Evolutionary conservation across 2,888 invertebrate genomes (phyloP).

Genomic region (Frankliniella intonsa): DNA sequence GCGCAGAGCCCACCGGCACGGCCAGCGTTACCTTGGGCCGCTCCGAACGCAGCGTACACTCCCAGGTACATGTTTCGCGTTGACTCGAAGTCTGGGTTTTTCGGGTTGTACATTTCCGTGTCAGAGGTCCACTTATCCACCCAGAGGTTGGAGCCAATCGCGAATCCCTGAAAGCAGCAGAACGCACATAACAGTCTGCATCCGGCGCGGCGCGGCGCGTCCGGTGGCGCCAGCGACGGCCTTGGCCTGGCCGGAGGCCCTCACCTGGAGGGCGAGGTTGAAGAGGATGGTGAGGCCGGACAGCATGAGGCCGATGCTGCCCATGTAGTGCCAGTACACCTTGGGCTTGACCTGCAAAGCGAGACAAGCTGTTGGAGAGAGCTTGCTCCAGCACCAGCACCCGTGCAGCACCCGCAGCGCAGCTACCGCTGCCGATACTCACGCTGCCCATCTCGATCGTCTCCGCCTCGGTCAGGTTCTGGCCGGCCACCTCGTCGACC

Average conservation of each 20-base stretch:
- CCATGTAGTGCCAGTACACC: conserved; percentile 84
- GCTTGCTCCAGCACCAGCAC: too few species aligned
- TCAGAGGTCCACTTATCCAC: conserved; percentile 75
- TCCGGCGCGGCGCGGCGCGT: background rate
- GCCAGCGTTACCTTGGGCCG: conserved; percentile 74
- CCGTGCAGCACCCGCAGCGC: too few species aligned
- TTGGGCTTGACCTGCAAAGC: conserved; percentile 67
- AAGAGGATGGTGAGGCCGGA: conserved; percentile 70
- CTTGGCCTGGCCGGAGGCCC: background rate
- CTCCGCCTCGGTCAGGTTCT: conserved; percentile 23
- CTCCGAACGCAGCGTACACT: conserved; percentile 80
- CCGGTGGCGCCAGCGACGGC: background rate
- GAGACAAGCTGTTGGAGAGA: conserved; percentile 1
- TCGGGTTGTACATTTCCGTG: conserved; percentile 45
- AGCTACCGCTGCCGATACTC: too few species aligned
- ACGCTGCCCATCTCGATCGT: conserved; percentile 13
- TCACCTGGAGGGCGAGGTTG: conserved; percentile 55
- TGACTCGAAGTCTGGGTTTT: conserved; percentile 42
- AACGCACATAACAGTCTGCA: background rate
- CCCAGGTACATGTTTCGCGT: conserved; percentile 76
- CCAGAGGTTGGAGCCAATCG: conserved; percentile 84
- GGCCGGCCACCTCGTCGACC: background rate
- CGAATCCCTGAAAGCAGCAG: conserved; percentile 64
- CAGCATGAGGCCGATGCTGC: conserved; percentile 73
- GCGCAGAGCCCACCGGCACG: background rate